Conservation (phyloP, 1,140 invertebrate species). For the Cyrtorhinus lividipennis region DNA sequence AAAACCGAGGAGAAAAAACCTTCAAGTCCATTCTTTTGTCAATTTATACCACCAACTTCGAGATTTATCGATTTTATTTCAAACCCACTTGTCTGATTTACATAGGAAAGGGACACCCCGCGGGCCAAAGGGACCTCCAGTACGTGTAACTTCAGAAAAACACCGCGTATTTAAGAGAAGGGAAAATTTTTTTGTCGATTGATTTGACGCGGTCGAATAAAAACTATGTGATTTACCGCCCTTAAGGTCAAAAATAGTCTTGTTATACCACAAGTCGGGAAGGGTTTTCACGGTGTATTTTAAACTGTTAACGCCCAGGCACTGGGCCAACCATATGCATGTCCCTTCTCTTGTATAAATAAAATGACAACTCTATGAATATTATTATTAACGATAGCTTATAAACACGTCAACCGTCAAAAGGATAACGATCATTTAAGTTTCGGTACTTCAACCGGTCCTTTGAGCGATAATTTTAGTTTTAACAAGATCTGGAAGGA, state of each 20-base stretch:
- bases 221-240: not conserved
- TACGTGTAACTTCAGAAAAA: not conserved
- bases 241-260: not conserved
- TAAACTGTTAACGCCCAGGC: not conserved
- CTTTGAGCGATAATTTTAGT: not conserved
- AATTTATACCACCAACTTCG: not conserved
- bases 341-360: not conserved
- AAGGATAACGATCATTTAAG: not conserved
- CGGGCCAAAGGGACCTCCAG: not conserved
- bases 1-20: too few species aligned
- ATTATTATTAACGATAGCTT: not conserved
- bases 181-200: not conserved
- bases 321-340: not conserved
- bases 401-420: not conserved
- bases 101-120: not conserved
- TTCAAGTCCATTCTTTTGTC: too few species aligned
- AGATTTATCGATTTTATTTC: not conserved
- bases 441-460: not conserved
- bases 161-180: not conserved
- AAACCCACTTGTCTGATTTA: not conserved
- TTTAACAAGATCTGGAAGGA: not conserved
- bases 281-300: not conserved
- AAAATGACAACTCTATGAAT: not conserved
- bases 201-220: not conserved
- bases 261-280: not conserved